These are phyloP conservation scores for Xestobium rufovillosum DNA, from an alignment of 2,888 invertebrate species.

Conservation along the genomic window DNA sequence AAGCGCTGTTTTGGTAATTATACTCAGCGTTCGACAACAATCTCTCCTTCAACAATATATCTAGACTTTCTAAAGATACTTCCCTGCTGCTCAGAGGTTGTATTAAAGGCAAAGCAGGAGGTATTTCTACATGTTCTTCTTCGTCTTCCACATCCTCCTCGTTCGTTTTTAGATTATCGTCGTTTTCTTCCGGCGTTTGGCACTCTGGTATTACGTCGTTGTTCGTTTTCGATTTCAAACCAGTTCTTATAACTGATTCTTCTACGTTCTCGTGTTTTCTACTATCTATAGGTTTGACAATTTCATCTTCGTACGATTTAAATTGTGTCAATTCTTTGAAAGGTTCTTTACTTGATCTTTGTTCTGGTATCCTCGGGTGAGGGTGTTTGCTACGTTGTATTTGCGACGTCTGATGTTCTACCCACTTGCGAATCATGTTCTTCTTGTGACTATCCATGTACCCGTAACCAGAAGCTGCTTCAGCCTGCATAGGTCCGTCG, in stretches of 20 bases:
- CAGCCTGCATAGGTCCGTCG: constrained; percentile 80
- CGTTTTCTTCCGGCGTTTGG: constrained; percentile 32
- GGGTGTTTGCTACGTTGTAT: constrained; percentile 53
- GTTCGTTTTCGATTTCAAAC: constrained; percentile 43
- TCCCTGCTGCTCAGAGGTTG: constrained; percentile 73
- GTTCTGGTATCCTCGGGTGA: constrained; percentile 18
- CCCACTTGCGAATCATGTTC: constrained; percentile 90
- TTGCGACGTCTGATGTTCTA: constrained; percentile 82
- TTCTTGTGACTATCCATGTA: constrained; percentile 91
- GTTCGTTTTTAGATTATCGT: constrained; percentile 29
- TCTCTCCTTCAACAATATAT: constrained; percentile 67
- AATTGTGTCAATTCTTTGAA: constrained; percentile 56
- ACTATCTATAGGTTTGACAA: constrained; percentile 45
- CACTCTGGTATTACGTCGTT: constrained; percentile 37
- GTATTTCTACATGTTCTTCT: constrained; percentile 70
- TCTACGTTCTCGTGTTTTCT: constrained; percentile 51
- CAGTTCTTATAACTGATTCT: constrained; percentile 54
- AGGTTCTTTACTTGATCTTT: constrained; percentile 35
- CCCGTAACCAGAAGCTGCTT: constrained; percentile 60
- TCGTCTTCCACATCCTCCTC: constrained; percentile 65
- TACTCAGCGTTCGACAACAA: constrained; percentile 45
- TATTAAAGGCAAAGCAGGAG: constrained; percentile 72
- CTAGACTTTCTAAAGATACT: constrained; percentile 76
- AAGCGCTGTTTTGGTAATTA: constrained; percentile 44
- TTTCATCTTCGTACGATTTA: constrained; percentile 51